phyloP scores from a whole-genome alignment of 2,113 vertebrate species.

The Mustelus asterias region DNA sequence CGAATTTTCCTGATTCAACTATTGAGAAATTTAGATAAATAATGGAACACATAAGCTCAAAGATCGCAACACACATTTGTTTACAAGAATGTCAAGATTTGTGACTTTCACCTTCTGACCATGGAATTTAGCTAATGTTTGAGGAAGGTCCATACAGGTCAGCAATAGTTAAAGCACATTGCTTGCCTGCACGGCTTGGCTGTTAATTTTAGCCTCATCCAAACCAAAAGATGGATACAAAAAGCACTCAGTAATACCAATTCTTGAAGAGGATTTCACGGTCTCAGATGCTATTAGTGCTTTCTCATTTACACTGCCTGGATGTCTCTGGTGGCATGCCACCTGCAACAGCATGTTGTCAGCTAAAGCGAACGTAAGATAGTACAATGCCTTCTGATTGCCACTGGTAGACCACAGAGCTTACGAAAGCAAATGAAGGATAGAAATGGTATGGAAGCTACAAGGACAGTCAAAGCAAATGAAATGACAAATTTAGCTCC shows the following conservation, averaged over 20 bases:
- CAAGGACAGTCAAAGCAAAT: neutral
- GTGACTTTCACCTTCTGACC: neutral
- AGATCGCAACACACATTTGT: neutral
- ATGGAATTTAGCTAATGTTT: neutral
- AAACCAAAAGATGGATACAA: neutral
- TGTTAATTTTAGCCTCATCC: neutral
- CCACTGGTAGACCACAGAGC: neutral
- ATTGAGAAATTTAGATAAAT: neutral
- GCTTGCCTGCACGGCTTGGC: neutral
- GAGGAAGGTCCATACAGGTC: neutral
- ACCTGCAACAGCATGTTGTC: neutral
- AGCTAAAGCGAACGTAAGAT: neutral
- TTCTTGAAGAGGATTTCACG: neutral
- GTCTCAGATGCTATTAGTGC: neutral
- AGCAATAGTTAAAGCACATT: neutral
- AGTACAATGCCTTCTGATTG: neutral
- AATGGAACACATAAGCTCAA: neutral
- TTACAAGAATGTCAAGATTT: neutral
- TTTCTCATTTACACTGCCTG: neutral
- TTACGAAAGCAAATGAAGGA: neutral
- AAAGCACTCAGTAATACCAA: neutral
- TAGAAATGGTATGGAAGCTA: neutral
- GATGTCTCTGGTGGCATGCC: neutral
- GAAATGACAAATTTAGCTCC: neutral
- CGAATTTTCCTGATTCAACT: neutral